Percentiles rank a stretch among this genome's conserved stretches.
These are phyloP conservation scores for Macrostomum lignano DNA, from an alignment of 1,140 invertebrate species.

Conservation along the genomic window DNA sequence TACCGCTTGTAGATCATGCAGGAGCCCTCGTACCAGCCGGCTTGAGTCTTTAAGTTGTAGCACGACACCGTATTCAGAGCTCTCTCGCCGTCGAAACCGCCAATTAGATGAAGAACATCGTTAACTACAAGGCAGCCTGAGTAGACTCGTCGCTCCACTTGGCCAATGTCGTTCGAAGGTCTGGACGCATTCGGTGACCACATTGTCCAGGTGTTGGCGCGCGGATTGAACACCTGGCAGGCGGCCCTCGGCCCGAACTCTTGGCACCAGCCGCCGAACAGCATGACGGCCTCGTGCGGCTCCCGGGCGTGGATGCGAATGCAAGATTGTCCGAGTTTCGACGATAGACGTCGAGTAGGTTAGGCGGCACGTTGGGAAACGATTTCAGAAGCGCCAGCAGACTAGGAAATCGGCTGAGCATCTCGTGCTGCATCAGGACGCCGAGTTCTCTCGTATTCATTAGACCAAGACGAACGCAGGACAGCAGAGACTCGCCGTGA, in stretches of 20 bases:
- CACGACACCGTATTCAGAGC: background rate
- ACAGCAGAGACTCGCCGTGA: too few relatives aligned
- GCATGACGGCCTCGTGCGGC: conserved; percentile 4
- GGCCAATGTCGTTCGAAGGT: background rate
- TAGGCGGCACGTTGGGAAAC: too few relatives aligned
- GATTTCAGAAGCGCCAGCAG: too few relatives aligned
- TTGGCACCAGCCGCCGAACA: conserved; percentile 9
- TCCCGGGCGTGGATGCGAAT: too few relatives aligned
- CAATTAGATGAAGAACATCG: conserved; percentile 39
- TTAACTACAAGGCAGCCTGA: conserved; percentile 39
- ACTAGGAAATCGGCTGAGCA: too few relatives aligned
- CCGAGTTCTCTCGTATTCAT: too few relatives aligned
- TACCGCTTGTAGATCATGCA: conserved; percentile 12
- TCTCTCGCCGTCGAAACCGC: conserved; percentile 34
- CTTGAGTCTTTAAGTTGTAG: too few relatives aligned
- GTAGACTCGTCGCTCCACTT: conserved; percentile 31
- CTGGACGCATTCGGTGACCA: background rate
- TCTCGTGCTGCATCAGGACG: too few relatives aligned
- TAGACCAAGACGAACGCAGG: too few relatives aligned
- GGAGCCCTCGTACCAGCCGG: conserved; percentile 10
- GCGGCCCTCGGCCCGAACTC: conserved; percentile 7
- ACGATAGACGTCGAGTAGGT: too few relatives aligned
- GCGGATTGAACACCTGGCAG: conserved; percentile 2
- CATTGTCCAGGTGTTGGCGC: conserved; percentile 4
- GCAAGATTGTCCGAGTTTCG: too few relatives aligned